A percentile compares a stretch with the other conserved stretches of the same genome.
These are phyloP conservation scores for Vesta saturnalis DNA, from an alignment of 2,888 invertebrate species.

Conservation along the genomic window DNA sequence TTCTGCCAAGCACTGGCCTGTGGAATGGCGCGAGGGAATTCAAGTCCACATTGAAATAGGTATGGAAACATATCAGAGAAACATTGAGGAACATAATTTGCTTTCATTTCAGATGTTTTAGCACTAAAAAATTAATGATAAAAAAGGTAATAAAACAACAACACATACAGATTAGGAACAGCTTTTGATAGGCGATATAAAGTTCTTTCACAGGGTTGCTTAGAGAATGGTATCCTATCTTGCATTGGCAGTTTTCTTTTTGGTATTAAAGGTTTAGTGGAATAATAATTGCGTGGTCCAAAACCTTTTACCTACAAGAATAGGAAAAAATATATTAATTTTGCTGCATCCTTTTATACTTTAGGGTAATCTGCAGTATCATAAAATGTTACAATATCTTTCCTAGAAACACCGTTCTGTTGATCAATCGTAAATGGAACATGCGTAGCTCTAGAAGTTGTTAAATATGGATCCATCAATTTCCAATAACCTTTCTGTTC, in stretches of 20 bases:
- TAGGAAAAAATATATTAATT: constrained; percentile 20
- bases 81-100: constrained; percentile 52
- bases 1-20: constrained; percentile 55
- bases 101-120: constrained; percentile 54
- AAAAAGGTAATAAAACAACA: constrained; percentile 35
- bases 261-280: constrained; percentile 39
- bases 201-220: constrained; percentile 41
- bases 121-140: constrained; percentile 50
- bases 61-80: constrained; percentile 54
- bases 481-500: constrained; percentile 57
- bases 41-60: constrained; percentile 49
- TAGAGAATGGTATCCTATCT: constrained; percentile 45
- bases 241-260: constrained; percentile 42
- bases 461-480: constrained; percentile 60
- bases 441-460: constrained; percentile 55
- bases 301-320: constrained; percentile 47
- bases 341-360: constrained; percentile 40
- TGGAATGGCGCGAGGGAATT: constrained; percentile 51
- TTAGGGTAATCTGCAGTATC: constrained; percentile 54
- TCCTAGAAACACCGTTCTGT: constrained; percentile 53
- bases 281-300: constrained; percentile 44
- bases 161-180: constrained; percentile 54
- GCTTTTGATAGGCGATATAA: constrained; percentile 46
- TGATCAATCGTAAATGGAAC: constrained; percentile 53
- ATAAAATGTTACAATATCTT: constrained; percentile 60